phyloP scores from a whole-genome alignment of 2,113 vertebrate species.

The Chaetorhynchus papuensis region DNA sequence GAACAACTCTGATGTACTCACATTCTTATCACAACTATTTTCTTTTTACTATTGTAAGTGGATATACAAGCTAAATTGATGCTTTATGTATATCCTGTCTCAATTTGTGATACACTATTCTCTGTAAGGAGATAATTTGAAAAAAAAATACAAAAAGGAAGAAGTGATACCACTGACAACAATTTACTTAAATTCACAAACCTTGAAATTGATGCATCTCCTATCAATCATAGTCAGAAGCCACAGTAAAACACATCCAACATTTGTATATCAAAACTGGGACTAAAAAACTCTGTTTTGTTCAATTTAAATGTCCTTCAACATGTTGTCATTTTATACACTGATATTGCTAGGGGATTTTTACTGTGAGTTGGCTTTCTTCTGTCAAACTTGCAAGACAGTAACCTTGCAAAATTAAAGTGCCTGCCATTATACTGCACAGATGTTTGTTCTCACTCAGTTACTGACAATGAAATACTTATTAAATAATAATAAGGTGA shows the following conservation, averaged over 20 bases:
- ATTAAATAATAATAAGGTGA: constrained; percentile 72
- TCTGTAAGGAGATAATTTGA: constrained; percentile 63
- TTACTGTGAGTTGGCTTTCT: constrained; percentile 37
- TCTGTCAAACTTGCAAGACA: constrained; percentile 4
- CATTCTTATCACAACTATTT: constrained; percentile 41
- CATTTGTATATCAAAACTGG: constrained; percentile 68
- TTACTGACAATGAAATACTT: constrained; percentile 69
- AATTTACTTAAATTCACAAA: constrained; percentile 74
- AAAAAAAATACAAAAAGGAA: constrained; percentile 47
- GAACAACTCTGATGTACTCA: constrained; percentile 48
- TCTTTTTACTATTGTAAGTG: constrained; percentile 55
- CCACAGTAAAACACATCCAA: constrained; percentile 62
- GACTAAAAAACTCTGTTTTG: constrained; percentile 42
- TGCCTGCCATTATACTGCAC: constrained; percentile 11
- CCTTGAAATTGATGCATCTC: constrained; percentile 71
- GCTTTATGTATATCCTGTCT: constrained; percentile 67
- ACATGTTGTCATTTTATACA: constrained; percentile 45
- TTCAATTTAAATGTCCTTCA: constrained; percentile 69
- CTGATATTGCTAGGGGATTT: constrained; percentile 42
- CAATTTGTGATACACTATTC: constrained; percentile 59
- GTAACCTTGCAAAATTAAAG: constrained; percentile 59
- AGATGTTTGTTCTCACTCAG: constrained; percentile 63
- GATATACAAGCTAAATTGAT: constrained; percentile 69
- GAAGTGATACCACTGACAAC: constrained; percentile 61
- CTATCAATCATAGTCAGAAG: constrained; percentile 71